Evolutionary conservation across 2,888 invertebrate species (phyloP).

Genomic region (Allygus modestus): DNA sequence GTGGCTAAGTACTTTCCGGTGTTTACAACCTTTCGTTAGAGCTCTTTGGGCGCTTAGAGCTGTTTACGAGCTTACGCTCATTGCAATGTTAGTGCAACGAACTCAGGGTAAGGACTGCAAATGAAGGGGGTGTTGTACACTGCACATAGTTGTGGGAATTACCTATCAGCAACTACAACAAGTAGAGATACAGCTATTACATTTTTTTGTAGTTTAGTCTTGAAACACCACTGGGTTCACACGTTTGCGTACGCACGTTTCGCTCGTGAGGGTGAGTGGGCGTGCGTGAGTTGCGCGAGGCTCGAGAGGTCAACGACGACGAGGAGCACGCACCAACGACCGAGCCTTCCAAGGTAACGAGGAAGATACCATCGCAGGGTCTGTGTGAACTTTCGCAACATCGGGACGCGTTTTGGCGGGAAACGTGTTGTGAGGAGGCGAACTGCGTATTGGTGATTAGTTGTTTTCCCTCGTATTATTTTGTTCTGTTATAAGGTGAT

Average conservation of each 20-base stretch:
- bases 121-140: too few species aligned
- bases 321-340: background rate
- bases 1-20: slow-evolving; percentile 32
- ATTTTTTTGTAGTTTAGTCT: too few species aligned
- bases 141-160: too few species aligned
- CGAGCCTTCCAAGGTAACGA: background rate
- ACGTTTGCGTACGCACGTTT: background rate
- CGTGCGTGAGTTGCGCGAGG: background rate
- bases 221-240: background rate
- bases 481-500: too few species aligned
- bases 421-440: background rate
- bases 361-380: slow-evolving; percentile 1
- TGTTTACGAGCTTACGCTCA: background rate
- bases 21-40: background rate
- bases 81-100: background rate
- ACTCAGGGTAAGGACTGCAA: background rate
- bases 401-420: background rate
- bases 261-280: background rate
- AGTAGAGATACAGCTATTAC: too few species aligned
- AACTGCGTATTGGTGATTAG: too few species aligned
- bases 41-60: background rate
- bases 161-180: too few species aligned
- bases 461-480: too few species aligned
- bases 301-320: slow-evolving; percentile 10
- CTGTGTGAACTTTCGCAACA: slow-evolving; percentile 1